phyloP scores from a whole-genome alignment of 2,113 vertebrate genomes.

The Zapus hudsonius region DNA sequence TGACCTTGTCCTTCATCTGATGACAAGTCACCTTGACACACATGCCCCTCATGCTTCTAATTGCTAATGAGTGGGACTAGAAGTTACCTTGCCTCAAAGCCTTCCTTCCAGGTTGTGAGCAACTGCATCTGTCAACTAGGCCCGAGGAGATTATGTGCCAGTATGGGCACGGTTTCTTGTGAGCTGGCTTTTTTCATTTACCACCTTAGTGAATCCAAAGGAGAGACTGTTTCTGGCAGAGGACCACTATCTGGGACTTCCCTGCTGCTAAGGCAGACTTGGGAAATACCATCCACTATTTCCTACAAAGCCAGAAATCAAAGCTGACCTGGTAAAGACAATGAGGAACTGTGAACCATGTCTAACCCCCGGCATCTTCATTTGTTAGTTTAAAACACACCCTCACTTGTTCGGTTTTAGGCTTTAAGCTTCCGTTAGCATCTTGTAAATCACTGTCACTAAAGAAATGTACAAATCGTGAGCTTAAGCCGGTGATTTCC shows the following conservation, averaged over 20 bases:
- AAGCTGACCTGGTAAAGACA: not conserved
- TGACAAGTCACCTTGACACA: not conserved
- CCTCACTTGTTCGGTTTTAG: not conserved
- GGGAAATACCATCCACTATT: not conserved
- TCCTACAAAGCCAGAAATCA: conserved; percentile 19
- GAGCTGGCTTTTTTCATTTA: not conserved
- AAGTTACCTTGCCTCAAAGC: not conserved
- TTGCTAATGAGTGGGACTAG: not conserved
- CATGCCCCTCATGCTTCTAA: not conserved
- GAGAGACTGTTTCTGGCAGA: not conserved
- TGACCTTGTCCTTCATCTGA: not conserved
- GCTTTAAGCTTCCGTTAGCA: conserved; percentile 45
- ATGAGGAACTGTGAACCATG: not conserved
- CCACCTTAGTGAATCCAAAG: not conserved
- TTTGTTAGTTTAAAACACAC: not conserved
- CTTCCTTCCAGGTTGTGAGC: not conserved
- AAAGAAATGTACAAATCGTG: not conserved
- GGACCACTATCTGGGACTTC: not conserved
- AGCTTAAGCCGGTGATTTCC: not conserved
- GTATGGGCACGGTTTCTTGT: not conserved
- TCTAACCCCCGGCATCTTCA: not conserved
- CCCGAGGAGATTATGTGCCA: not conserved
- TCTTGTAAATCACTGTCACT: not conserved
- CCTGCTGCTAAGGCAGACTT: not conserved
- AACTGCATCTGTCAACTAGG: not conserved